Evolutionary conservation across 2,797 vertebrate genomes (phyloP).

Genomic region (Cichlasoma orientale): DNA sequence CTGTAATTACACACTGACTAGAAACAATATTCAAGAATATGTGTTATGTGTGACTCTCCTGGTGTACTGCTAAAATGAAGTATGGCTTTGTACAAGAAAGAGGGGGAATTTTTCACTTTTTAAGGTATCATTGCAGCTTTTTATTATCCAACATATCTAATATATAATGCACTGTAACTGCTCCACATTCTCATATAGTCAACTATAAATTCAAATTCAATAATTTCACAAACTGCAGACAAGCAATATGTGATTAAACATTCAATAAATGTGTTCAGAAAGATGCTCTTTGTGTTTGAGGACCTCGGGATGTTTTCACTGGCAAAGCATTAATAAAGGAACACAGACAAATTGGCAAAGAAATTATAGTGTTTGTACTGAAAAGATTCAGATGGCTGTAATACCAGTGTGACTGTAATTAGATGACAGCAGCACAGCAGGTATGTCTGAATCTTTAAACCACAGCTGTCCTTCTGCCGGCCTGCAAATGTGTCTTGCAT

Average conservation of each 20-base stretch:
- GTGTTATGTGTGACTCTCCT: not conserved
- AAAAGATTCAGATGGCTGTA: slow-evolving; percentile 50
- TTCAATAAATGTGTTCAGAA: not conserved
- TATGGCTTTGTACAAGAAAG: not conserved
- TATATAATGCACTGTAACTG: not conserved
- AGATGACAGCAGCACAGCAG: slow-evolving; percentile 59
- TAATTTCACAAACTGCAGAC: not conserved
- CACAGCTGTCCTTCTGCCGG: slow-evolving; percentile 39
- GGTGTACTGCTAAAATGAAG: too few relatives aligned
- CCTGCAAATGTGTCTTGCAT: slow-evolving; percentile 19
- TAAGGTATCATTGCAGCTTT: not conserved
- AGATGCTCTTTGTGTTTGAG: not conserved
- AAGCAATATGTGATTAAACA: not conserved
- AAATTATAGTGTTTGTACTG: slow-evolving; percentile 48
- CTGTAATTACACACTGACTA: not conserved
- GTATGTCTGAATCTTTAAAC: slow-evolving; percentile 65
- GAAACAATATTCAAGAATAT: not conserved
- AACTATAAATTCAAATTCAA: not conserved
- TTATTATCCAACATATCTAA: not conserved
- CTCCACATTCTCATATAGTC: not conserved
- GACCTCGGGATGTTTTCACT: not conserved
- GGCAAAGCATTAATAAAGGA: slow-evolving; percentile 13
- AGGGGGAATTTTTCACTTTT: not conserved
- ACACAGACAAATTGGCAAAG: slow-evolving; percentile 34
- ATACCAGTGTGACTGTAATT: slow-evolving; percentile 53